Base-by-base conservation (phyloP, 2,888 invertebrate genomes). In the Meiosimyza platycephala region DNA sequence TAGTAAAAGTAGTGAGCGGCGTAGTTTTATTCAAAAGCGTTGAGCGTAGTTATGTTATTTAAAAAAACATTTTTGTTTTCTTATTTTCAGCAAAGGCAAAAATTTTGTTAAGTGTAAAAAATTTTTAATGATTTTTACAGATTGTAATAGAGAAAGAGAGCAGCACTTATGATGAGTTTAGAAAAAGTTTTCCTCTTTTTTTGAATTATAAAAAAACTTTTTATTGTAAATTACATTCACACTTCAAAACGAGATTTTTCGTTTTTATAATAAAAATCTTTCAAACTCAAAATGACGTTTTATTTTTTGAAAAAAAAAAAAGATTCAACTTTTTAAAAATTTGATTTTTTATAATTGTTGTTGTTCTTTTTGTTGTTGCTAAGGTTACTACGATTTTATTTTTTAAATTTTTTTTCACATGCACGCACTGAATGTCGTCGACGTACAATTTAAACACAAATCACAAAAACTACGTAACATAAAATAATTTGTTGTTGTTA, bases 291-390 rank as follows among this genome's bases (percentile, higher is more conserved):
- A 28, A 28, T 15, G 64, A 22, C 51, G 33, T 28, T 66, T 50
- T 50, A 22, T 48, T 16, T 16, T 51, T 66, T 50, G 50, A 18
- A 59, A 13, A 51, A 13, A 28, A 51, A 60, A 47, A 18, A 22
- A n/a, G n/a, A 69, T 63, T 52, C 40, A 67, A 52, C 22, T 18
- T 52, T 13, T 11, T 33, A 57, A n/a, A 59, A 63, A 57, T 71
- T 50, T 9, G 2, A 7, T 40, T 57, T 55, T 55, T 55, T 33
- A 48, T 47, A 11, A 55, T 55, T 67, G 55, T 40, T 67, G 57
- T 28, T 15, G 60, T 69, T 28, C 59, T 51, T 59, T 50, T 51
- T 69, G 50, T 50, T 59, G 68, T 55, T 68, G 12, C 68, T 59
- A 68, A 28, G 68, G 68, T 59, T 59, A 68, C 68, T 59, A 16